These are phyloP conservation scores for Kryptolebias ocellatus DNA, from an alignment of 2,797 vertebrate genomes.

Conservation along the genomic window DNA sequence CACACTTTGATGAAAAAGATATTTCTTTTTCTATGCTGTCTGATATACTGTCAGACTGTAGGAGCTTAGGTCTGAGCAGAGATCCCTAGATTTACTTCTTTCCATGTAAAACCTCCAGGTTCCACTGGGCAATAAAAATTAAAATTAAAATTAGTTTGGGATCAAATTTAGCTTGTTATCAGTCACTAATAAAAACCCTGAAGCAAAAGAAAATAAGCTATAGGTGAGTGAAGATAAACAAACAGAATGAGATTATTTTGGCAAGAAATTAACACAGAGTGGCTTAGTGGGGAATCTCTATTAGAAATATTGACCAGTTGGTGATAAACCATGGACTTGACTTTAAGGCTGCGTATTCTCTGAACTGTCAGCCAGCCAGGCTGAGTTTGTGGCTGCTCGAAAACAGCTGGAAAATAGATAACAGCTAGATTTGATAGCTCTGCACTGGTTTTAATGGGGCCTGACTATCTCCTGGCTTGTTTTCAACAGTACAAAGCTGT, in stretches of 20 bases:
- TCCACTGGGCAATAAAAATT: not conserved
- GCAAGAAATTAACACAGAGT: not conserved
- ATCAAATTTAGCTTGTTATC: not conserved
- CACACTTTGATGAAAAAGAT: not conserved
- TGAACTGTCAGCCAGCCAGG: not conserved
- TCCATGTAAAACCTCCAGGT: not conserved
- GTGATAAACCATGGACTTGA: not conserved
- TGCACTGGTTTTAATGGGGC: conserved; percentile 5
- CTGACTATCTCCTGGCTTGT: conserved; percentile 4
- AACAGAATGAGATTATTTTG: not conserved
- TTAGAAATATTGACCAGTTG: not conserved
- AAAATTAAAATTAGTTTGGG: not conserved
- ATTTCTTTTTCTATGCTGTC: not conserved
- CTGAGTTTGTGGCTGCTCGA: not conserved
- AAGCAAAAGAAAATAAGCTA: not conserved
- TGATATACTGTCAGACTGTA: no score
- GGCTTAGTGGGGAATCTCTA: not conserved
- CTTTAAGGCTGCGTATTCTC: not conserved
- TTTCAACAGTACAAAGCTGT: not conserved
- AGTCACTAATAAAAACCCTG: not conserved
- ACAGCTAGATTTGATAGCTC: not conserved
- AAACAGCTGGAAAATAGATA: not conserved
- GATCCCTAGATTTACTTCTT: no score
- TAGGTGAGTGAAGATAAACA: not conserved
- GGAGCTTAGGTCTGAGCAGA: no score